These are phyloP conservation scores for Sinocyclocheilus maitianheensis DNA, from an alignment of 2,113 vertebrate genomes.

Conservation along the genomic window DNA sequence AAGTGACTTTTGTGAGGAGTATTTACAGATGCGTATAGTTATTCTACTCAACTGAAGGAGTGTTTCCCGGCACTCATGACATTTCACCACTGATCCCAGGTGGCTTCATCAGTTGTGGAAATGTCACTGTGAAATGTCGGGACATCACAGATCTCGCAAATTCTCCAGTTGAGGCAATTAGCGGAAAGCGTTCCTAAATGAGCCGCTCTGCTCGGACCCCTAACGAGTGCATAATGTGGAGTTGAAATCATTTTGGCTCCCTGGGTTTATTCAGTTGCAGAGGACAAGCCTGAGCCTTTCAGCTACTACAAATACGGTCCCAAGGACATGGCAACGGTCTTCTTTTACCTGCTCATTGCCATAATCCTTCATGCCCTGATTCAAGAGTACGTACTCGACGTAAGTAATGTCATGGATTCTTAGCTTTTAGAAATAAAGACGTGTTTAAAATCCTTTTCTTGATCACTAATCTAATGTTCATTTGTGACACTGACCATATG, in stretches of 20 bases:
- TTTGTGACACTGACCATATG: too few species aligned
- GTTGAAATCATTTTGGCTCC: not conserved
- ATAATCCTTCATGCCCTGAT: slow-evolving; percentile 85
- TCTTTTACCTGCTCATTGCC: slow-evolving; percentile 84
- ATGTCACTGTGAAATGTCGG: too few species aligned
- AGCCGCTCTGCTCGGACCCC: not conserved
- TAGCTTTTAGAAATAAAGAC: too few species aligned
- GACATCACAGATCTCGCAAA: too few species aligned
- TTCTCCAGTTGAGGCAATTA: not conserved
- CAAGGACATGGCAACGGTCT: slow-evolving; percentile 81
- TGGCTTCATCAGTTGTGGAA: too few species aligned
- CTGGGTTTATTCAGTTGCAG: slow-evolving; percentile 59
- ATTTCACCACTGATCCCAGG: too few species aligned
- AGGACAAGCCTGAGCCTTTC: slow-evolving; percentile 72
- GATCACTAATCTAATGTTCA: not conserved
- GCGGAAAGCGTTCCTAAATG: not conserved
- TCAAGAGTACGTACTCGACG: slow-evolving; percentile 75
- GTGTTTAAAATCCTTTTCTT: not conserved
- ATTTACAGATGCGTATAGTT: too few species aligned
- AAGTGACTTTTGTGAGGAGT: not conserved
- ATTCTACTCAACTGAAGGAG: too few species aligned
- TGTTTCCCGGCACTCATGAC: too few species aligned
- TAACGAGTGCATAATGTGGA: not conserved
- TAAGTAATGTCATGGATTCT: slow-evolving; percentile 13
- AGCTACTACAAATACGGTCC: slow-evolving; percentile 80